A percentile compares a stretch with the other conserved stretches of the same genome.
Evolutionary conservation across 2,113 vertebrate species (phyloP).

Genomic region (Orycteropus afer): DNA sequence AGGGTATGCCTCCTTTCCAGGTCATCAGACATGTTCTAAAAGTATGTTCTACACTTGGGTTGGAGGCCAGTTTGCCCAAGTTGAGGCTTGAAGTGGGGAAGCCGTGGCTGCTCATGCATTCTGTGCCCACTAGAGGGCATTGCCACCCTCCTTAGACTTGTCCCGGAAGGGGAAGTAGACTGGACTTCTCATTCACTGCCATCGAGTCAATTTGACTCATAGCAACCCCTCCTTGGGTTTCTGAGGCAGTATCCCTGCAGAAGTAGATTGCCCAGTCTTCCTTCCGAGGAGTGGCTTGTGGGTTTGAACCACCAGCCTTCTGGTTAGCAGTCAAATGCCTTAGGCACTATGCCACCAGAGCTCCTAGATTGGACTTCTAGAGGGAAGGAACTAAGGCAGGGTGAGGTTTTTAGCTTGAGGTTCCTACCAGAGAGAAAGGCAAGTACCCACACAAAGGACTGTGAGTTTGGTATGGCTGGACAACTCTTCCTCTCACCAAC

Average conservation of each 20-base stretch:
- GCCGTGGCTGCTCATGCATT: background rate
- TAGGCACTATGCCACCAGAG: too few relatives aligned
- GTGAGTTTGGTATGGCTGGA: background rate
- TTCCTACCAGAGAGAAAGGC: background rate
- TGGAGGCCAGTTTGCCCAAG: background rate
- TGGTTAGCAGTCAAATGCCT: too few relatives aligned
- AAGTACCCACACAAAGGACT: background rate
- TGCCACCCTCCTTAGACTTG: background rate
- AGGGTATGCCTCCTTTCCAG: background rate
- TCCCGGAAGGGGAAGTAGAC: background rate
- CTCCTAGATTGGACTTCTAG: background rate
- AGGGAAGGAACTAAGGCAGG: background rate
- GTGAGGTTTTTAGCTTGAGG: background rate
- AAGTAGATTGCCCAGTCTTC: too few relatives aligned
- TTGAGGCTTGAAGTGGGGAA: background rate
- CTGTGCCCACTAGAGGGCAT: constrained; percentile 66
- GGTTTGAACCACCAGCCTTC: too few relatives aligned
- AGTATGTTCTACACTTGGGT: background rate
- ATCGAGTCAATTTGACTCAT: too few relatives aligned
- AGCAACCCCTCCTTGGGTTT: too few relatives aligned
- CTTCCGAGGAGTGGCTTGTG: too few relatives aligned
- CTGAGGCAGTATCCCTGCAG: too few relatives aligned
- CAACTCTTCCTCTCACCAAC: background rate
- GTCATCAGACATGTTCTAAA: background rate
- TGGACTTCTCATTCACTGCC: too few relatives aligned